Base-by-base conservation (phyloP, 2,113 vertebrate genomes). In the Tragelaphus scriptus region DNA sequence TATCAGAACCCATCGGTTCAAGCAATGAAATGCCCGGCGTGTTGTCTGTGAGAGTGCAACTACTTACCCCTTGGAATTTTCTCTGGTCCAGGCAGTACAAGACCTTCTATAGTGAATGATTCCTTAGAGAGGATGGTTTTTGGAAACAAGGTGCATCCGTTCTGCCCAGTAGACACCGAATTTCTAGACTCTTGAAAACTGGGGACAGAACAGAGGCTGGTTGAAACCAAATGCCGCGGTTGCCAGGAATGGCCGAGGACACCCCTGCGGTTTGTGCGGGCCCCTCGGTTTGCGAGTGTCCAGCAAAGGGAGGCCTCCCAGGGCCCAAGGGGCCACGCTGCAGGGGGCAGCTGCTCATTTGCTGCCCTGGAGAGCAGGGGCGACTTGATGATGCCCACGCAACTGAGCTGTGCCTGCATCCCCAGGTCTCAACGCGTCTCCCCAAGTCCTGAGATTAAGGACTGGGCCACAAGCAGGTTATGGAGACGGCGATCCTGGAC, bases 1-100 rank as follows among this genome's bases (percentile, higher is more conserved):
- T 98, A 98, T 98, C 96, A 97, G 98, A 98, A 98, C 97, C 97
- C 97, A 97, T 98, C 98, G 97, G 85, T 97, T 47, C 98, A 96
- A 97, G 96, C 96, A 97, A 97, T 75, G 97, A 98, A 98, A 97
- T 97, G 85, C 96, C 97, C 93, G 94, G 79, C 91, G 77, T 88
- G 88, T 97, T 90, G 51, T 87, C 68, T 98, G 96, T 92, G 88
- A 89, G 86, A 94, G 95, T 92, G 97, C 77, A 68, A 25, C 40
- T 49, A 75, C 96, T 97, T 30, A 26, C 14, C 91, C 71, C 90
- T 96, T 32, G 17, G 49, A 95, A 91, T 88, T 89, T 68, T 53
- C 14, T 17, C 15, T 8, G 21, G 53, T 55, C 5, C 19, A 56
- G 79, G 89, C 44, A 40, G 23, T 8, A 56, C 87, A 85, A 94